Evolutionary conservation across 2,888 invertebrate species (phyloP), one percentile per base, ranked within the genome.

Genomic region (Eutolmus rufibarbis): DNA sequence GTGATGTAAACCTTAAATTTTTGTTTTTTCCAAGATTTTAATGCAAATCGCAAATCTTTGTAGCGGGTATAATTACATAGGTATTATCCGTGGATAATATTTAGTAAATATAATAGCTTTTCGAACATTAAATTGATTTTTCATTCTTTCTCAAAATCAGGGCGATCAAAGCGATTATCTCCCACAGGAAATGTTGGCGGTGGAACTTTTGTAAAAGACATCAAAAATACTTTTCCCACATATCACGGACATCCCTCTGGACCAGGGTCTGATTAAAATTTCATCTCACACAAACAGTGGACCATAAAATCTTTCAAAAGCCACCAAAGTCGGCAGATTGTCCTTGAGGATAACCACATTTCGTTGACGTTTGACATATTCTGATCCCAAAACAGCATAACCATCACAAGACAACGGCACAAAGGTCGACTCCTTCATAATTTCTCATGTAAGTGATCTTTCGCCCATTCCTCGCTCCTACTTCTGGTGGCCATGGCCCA

Each of bases 361-460:
- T 46, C 77, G 87, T 84, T 87, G 87, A 88, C 88, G 85, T 88
- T 87, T 88, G 88, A 88, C 88, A 88, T 88, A 88, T 88, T 85
- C 79, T 86, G 86, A 81, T 86, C 57, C 57, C 82, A 76, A 86
- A 87, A 87, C 51, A 78, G 56, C 86, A 85, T 86, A 87, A 81
- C 88, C 76, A 86, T 88, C 82, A 86, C 78, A 87, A 82, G 19
- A 34, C 82, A 84, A 74, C 86, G 46, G 51, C 51, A 87, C 51
- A 87, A 87, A 86, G 87, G 86, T 77, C 57, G 86, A 81, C 66
- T 86, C 85, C 86, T 84, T 87, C 85, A 87, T 87, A 87, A 87
- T 87, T 81, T 87, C 81, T 87, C 82, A 87, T 87, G 74, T 82
- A 81, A 87, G 81, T 81, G 74, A 82, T 81, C 87, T 87, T 87